Evolutionary conservation across 1,140 invertebrate genomes (phyloP).

Genomic region (Procambarus virginalis): DNA sequence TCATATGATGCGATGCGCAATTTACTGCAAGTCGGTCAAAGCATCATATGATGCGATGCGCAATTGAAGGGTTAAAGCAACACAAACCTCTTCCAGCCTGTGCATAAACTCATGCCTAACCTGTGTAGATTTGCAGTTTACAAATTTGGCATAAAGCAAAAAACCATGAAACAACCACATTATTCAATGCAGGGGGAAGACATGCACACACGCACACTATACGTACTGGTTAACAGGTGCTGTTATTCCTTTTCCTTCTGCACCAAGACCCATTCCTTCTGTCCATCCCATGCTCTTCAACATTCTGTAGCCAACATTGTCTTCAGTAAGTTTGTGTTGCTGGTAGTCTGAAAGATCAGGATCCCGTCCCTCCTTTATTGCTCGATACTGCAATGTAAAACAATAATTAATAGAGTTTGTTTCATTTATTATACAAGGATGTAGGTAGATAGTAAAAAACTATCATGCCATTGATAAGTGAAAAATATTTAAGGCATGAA

Average conservation of each 20-base stretch:
- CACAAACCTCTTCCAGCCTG: no score
- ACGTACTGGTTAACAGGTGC: constrained; percentile 91
- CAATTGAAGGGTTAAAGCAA: no score
- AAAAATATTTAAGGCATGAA: no score
- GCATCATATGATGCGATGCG: no score
- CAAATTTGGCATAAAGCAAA: background rate
- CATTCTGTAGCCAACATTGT: constrained; percentile 98
- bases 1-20: no score
- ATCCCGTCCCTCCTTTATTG: constrained; percentile 89
- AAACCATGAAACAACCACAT: background rate
- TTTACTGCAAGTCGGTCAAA: no score
- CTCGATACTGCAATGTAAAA: constrained; percentile 78
- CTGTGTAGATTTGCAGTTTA: no score
- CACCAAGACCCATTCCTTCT: constrained; percentile 93
- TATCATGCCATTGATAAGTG: no score
- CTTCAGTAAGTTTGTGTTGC: constrained; percentile 95
- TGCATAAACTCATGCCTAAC: no score
- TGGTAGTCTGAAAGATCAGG: constrained; percentile 96
- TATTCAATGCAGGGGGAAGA: background rate
- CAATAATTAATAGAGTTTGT: background rate
- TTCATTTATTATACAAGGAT: no score
- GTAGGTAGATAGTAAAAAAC: no score
- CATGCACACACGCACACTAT: background rate
- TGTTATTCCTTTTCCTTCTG: constrained; percentile 89
- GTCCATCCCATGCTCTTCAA: constrained; percentile 95